These are phyloP conservation scores for Callaeas wilsoni DNA, from an alignment of 2,113 vertebrate genomes.

Conservation along the genomic window DNA sequence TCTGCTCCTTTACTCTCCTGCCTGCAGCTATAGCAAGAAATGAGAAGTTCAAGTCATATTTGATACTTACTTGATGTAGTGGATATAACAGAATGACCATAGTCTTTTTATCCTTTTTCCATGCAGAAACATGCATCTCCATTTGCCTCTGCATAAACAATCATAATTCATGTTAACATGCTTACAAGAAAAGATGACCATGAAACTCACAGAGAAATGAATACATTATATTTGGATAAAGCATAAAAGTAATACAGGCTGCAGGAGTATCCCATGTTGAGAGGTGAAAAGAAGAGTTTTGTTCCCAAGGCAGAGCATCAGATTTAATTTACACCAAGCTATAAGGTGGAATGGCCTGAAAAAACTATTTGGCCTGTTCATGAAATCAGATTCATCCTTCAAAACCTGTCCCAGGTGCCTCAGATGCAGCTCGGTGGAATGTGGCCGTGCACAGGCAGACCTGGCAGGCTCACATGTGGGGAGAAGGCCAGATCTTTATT, in stretches of 20 bases:
- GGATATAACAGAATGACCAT: not conserved
- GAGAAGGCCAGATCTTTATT: not conserved
- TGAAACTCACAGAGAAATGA: not conserved
- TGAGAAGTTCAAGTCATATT: not conserved
- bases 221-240: not conserved
- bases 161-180: not conserved
- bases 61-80: not conserved
- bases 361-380: not conserved
- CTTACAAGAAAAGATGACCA: not conserved
- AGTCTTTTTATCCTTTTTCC: not conserved
- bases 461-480: not conserved
- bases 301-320: not conserved
- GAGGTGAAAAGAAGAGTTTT: not conserved
- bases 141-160: not conserved
- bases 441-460: not conserved
- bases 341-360: not conserved
- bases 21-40: not conserved
- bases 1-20: not conserved
- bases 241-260: not conserved
- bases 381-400: not conserved
- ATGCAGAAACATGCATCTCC: not conserved
- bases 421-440: fast-evolving
- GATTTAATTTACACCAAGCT: not conserved
- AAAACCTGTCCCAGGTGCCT: not conserved
- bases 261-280: not conserved